Evolutionary conservation across 64 coral and sea anemone species (phyloP).

Genomic region (Stichodactyla mertensii): DNA sequence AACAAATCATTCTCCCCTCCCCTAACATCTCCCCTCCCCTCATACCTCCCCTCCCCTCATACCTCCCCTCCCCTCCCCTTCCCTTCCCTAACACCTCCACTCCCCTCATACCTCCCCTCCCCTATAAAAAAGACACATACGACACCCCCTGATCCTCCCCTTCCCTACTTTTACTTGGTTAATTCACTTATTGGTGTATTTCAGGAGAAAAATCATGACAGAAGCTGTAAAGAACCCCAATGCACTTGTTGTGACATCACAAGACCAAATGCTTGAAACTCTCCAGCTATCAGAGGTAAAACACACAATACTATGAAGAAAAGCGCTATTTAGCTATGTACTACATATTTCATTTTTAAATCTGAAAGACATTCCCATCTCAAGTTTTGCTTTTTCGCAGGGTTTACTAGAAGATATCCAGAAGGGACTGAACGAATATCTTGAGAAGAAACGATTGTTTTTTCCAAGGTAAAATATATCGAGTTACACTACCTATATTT

Average conservation of each 20-base stretch:
- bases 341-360: neutral
- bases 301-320: no score
- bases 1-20: neutral
- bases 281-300: conserved; percentile 74
- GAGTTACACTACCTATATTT: neutral
- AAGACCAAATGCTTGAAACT: conserved; percentile 77
- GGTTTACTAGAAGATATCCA: conserved; percentile 88
- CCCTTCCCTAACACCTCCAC: no score
- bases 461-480: conserved; percentile 68
- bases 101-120: no score
- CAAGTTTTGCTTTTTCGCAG: conserved; percentile 20
- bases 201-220: conserved; percentile 90
- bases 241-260: conserved; percentile 74
- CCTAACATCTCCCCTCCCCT: no score
- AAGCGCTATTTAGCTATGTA: no score
- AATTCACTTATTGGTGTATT: neutral
- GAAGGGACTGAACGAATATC: conserved; percentile 87
- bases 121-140: no score
- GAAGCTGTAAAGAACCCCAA: conserved; percentile 80
- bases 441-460: conserved; percentile 95
- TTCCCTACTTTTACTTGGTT: no score
- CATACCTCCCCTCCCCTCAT: neutral
- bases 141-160: no score
- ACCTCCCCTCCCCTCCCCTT: no score
- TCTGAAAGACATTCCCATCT: neutral